A percentile compares a stretch with the other conserved stretches of the same genome.
Conservation (phyloP, 2,113 vertebrate species). For the Origma solitaria region DNA sequence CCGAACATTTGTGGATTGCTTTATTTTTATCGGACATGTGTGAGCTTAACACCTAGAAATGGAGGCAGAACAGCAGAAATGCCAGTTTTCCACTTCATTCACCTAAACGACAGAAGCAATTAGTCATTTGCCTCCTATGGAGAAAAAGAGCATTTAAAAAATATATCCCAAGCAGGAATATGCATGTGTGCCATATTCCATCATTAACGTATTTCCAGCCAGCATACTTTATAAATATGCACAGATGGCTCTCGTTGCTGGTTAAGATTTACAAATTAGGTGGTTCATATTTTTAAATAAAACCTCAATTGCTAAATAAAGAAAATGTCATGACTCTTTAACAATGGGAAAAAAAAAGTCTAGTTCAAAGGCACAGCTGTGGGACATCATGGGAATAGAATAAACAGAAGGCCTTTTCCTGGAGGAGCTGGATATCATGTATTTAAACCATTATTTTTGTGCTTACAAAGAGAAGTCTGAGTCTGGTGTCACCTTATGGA, state of each 20-base stretch:
- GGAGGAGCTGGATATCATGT: background rate
- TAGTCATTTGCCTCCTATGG: background rate
- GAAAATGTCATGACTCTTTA: constrained; percentile 5
- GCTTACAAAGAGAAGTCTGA: background rate
- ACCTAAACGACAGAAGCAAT: background rate
- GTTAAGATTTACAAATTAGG: constrained; percentile 12
- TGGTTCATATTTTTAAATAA: constrained; percentile 18
- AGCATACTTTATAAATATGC: background rate
- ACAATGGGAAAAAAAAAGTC: background rate
- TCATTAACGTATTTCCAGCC: background rate
- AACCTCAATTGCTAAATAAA: constrained; percentile 22
- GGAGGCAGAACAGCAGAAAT: background rate
- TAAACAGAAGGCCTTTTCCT: background rate
- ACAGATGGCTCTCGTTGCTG: constrained; percentile 22
- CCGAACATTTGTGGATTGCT: background rate
- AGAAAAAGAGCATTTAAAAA: background rate
- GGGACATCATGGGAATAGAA: background rate
- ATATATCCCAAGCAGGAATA: background rate
- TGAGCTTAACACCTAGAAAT: background rate
- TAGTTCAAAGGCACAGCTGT: constrained; percentile 27
- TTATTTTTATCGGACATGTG: background rate
- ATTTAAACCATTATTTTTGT: background rate
- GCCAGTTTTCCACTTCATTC: background rate
- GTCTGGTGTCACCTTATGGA: background rate
- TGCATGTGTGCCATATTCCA: background rate